Base-by-base conservation (phyloP, 2,888 invertebrate genomes). In the Yponomeuta plumbellus region DNA sequence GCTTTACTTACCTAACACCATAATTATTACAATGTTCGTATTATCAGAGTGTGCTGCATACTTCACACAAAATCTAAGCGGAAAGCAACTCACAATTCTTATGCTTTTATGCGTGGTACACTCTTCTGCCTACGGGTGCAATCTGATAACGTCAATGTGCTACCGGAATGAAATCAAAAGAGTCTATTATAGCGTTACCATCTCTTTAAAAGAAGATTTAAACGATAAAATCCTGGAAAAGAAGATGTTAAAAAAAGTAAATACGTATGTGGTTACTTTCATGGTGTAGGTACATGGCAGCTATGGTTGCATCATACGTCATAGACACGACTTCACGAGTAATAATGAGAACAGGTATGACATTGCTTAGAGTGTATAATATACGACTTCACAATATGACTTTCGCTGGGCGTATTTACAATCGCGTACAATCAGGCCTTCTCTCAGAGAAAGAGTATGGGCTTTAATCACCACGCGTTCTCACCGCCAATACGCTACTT, bases 161-260 rank as follows among this genome's bases (percentile, higher is more conserved):
- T 67, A 76, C n/a, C 68, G 69, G 20, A 56, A 72, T 0, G 71
- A 71, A 21, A 69, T 81, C 0, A 74, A 66, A 44, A 67, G 67
- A 34, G 68, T 83, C 8, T 23, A 83, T 1, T 69, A 72, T 10
- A 71, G 70, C 3, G 66, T 84, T 44, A 67, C 73, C 0, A 69
- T 80, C 1, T 67, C 17, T 0, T 66, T 84, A 26, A 84, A 83
- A 66, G 66, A 66, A 2, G 66, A 72, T 0, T 72, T 79, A 67
- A 85, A 81, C 61, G 80, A 86, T 66, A 65, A 67, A 0, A 68
- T 71, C 3, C 73, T 84, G 6, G 85, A 87, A 58, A 68, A 66
- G 61, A 68, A 73, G 11, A 82, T 85, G 81, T 76, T 86, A 6
- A 73, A 67, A 39, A 79, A 72, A 61, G 70, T 74, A 0, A 70